Evolutionary conservation across 2,888 invertebrate genomes (phyloP).

Genomic region (Conchocele bisecta): DNA sequence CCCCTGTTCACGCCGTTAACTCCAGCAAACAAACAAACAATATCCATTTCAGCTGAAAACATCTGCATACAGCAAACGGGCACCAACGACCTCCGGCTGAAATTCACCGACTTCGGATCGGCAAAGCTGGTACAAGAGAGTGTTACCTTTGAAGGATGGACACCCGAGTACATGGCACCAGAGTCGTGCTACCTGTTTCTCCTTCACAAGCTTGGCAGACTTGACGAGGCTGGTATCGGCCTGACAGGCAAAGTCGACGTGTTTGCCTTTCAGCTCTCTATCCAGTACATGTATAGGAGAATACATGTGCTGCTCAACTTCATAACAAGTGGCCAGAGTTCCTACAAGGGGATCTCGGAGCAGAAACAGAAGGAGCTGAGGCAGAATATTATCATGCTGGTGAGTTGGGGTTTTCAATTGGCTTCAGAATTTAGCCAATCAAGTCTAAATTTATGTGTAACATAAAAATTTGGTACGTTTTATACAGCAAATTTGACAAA

Average conservation of each 20-base stretch:
- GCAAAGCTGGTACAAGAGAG: constrained; percentile 49
- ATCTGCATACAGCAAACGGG: constrained; percentile 34
- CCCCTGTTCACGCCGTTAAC: no score
- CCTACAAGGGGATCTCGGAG: constrained; percentile 29
- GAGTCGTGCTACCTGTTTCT: constrained; percentile 53
- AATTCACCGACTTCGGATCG: constrained; percentile 63
- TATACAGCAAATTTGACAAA: no score
- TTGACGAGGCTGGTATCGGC: constrained; percentile 20
- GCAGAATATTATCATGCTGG: constrained; percentile 43
- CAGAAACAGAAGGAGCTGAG: constrained; percentile 28
- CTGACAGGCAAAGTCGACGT: constrained; percentile 58
- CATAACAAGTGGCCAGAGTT: constrained; percentile 49
- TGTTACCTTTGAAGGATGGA: constrained; percentile 49
- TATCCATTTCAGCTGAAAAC: constrained; percentile 64
- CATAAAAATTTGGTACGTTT: no score
- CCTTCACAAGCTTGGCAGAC: constrained; percentile 2
- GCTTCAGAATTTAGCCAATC: no score
- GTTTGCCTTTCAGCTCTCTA: constrained; percentile 53
- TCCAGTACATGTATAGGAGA: constrained; percentile 54
- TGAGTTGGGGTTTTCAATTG: constrained; percentile 31
- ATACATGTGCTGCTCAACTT: constrained; percentile 57
- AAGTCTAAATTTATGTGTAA: no score
- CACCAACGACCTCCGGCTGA: constrained; percentile 25
- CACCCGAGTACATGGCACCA: constrained; percentile 64
- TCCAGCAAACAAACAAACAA: no score